These are phyloP conservation scores for Gortyna flavago DNA, from an alignment of 2,888 invertebrate species.

Conservation along the genomic window DNA sequence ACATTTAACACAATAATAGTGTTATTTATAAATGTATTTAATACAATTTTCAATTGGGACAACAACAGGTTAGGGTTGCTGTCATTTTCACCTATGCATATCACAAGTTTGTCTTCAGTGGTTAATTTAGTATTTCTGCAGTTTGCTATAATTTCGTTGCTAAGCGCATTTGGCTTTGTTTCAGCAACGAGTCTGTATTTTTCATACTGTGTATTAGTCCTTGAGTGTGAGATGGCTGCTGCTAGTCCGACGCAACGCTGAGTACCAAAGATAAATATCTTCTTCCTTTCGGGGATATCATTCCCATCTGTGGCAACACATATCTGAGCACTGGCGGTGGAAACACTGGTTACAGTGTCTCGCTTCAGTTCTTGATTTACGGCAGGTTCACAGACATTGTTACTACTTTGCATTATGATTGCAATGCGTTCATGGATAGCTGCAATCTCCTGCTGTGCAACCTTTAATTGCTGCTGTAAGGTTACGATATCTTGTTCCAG, in stretches of 20 bases:
- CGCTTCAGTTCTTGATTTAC: constrained; percentile 3
- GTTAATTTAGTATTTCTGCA: constrained; percentile 9
- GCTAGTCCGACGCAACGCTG: too few relatives aligned
- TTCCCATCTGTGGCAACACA: background rate
- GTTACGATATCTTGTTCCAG: constrained; percentile 20
- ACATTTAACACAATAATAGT: constrained; percentile 1
- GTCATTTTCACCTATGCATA: constrained; percentile 24
- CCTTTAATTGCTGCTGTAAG: constrained; percentile 17
- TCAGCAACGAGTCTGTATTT: constrained; percentile 3
- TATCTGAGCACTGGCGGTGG: background rate
- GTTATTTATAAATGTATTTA: background rate
- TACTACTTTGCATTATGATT: too few relatives aligned
- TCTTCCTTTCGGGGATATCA: constrained; percentile 2
- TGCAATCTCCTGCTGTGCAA: constrained; percentile 13
- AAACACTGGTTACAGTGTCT: background rate
- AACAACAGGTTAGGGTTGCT: background rate
- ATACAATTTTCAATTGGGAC: background rate
- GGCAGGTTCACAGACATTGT: background rate
- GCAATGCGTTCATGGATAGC: background rate
- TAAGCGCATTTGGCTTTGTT: constrained; percentile 8
- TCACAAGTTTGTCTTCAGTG: constrained; percentile 6
- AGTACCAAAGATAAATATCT: constrained; percentile 4
- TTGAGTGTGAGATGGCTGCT: too few relatives aligned
- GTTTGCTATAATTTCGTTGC: constrained; percentile 3
- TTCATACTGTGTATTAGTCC: constrained; percentile 3